These are phyloP conservation scores for Alviniconcha strummeri DNA, from an alignment of 2,888 invertebrate genomes.

Conservation along the genomic window DNA sequence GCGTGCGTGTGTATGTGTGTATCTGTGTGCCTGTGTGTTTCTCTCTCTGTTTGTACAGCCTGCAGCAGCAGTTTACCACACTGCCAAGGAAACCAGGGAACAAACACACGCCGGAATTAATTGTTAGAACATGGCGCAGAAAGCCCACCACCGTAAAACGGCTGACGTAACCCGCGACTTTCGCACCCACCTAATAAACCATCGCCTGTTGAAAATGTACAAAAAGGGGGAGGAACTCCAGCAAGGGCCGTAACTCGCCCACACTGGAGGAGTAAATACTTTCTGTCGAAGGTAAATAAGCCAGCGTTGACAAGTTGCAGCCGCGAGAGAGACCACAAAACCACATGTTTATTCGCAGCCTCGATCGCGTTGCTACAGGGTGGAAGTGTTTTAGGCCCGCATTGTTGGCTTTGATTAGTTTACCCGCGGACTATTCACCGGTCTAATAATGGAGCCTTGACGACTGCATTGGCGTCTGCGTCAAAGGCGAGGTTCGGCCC, in stretches of 20 bases:
- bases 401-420: conserved; percentile 16
- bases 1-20: conserved; percentile 23
- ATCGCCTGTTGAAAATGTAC: conserved; percentile 9
- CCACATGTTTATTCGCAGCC: conserved; percentile 15
- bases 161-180: conserved; percentile 3
- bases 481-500: no score
- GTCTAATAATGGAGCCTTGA: no score
- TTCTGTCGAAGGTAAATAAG: not conserved
- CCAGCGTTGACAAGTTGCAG: conserved; percentile 6
- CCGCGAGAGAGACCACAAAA: not conserved
- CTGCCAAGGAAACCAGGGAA: not conserved
- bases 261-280: conserved; percentile 6
- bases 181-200: not conserved
- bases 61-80: no score
- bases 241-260: not conserved
- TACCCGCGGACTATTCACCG: not conserved
- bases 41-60: not conserved
- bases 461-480: no score
- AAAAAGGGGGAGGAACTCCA: not conserved
- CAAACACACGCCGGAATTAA: not conserved
- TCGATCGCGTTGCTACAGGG: not conserved
- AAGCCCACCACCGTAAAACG: not conserved
- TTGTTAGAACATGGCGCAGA: not conserved
- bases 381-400: conserved; percentile 2
- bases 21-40: not conserved